Percentiles rank a stretch among this genome's conserved stretches.
Evolutionary conservation across 2,888 invertebrate species (phyloP).

Genomic region (Acrobeloides nanus): DNA sequence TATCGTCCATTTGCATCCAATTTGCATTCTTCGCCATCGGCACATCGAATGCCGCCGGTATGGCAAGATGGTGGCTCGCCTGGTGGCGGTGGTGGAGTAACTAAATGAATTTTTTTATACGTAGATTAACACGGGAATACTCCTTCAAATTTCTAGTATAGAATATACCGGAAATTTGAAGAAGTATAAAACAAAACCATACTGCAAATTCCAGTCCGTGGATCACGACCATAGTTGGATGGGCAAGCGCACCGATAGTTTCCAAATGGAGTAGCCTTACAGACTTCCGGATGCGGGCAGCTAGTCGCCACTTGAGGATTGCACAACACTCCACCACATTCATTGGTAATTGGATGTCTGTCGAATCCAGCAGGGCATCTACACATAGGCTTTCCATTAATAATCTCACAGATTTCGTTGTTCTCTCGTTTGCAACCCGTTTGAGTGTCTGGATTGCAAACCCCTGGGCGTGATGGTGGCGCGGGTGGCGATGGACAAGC

Average conservation of each 20-base stretch:
- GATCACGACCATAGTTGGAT: slow-evolving; percentile 38
- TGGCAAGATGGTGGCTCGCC: slow-evolving; percentile 32
- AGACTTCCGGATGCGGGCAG: slow-evolving; percentile 46
- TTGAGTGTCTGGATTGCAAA: slow-evolving; percentile 39
- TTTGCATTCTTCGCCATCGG: slow-evolving; percentile 35
- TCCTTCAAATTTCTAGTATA: too few species aligned
- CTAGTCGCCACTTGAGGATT: slow-evolving; percentile 51
- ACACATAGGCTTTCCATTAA: slow-evolving; percentile 33
- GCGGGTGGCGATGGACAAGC: slow-evolving; percentile 32
- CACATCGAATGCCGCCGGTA: slow-evolving; percentile 35
- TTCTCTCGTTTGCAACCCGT: slow-evolving; percentile 40
- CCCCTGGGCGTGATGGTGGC: slow-evolving; percentile 18
- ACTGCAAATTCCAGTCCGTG: slow-evolving; percentile 41
- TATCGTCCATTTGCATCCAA: slow-evolving; percentile 17
- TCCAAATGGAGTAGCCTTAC: slow-evolving; percentile 43
- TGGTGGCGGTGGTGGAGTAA: slow-evolving; percentile 6
- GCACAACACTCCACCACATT: slow-evolving; percentile 52
- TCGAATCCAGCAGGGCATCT: slow-evolving; percentile 47
- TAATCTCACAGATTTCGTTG: slow-evolving; percentile 37
- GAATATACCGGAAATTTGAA: too few species aligned
- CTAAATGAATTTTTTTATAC: too few species aligned
- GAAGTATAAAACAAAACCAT: too few species aligned
- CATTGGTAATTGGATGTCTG: slow-evolving; percentile 48
- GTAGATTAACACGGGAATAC: too few species aligned
- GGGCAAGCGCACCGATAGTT: slow-evolving; percentile 53